phyloP scores from a whole-genome alignment of 30 jellyfish, hydroid and myxozoan species.

The Pseudorhiza aurosa region DNA sequence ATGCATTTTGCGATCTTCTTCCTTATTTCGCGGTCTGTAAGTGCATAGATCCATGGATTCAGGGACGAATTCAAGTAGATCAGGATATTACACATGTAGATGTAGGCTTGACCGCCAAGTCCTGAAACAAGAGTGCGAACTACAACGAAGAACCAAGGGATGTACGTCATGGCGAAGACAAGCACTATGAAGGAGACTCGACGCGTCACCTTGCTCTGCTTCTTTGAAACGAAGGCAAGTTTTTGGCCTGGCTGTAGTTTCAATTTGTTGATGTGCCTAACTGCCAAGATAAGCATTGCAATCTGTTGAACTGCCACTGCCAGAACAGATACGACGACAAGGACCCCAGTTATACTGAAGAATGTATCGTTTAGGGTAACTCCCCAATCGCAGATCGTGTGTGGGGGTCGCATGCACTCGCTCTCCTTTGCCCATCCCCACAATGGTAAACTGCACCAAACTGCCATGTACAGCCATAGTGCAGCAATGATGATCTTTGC shows the following conservation, averaged over 20 bases:
- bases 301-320: not conserved
- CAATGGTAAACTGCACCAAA: slow-evolving; percentile 6
- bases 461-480: not conserved
- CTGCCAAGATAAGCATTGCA: not conserved
- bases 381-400: slow-evolving; percentile 20
- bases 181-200: not conserved
- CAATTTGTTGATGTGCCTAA: not conserved
- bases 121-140: slow-evolving; percentile 5
- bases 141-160: slow-evolving; percentile 18
- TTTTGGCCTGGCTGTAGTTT: not conserved
- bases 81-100: slow-evolving; percentile 2
- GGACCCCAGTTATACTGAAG: not conserved
- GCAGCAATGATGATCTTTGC: not conserved
- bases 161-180: not conserved
- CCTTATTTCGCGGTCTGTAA: not conserved
- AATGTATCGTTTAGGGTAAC: not conserved
- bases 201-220: slow-evolving; percentile 5
- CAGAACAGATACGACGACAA: not conserved
- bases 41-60: slow-evolving; percentile 26
- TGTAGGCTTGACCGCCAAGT: not conserved
- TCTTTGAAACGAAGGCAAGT: not conserved
- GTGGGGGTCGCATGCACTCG: not conserved
- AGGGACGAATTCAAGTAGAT: not conserved
- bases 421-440: slow-evolving; percentile 1
- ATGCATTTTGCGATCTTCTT: no score